phyloP scores from a whole-genome alignment of 1,140 invertebrate species.

The Wiebesia pumilae region DNA sequence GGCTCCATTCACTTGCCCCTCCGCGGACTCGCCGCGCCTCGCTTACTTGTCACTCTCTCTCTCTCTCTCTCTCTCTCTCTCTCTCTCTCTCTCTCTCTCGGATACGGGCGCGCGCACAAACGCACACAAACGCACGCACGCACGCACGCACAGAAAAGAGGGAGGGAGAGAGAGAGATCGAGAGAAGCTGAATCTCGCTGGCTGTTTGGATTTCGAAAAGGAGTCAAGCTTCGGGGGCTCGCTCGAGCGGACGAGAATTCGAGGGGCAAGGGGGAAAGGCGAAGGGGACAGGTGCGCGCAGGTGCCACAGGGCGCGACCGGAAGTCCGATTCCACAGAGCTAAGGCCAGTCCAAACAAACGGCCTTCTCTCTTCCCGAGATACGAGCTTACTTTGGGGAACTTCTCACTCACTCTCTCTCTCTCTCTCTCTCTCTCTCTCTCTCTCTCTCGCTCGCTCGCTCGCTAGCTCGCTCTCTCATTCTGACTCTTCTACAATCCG shows the following conservation, averaged over 20 bases:
- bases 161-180: not conserved
- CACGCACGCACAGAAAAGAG: not conserved
- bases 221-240: slow-evolving; percentile 45
- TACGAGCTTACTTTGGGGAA: slow-evolving; percentile 19
- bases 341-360: slow-evolving; percentile 53
- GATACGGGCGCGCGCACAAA: slow-evolving; percentile 6
- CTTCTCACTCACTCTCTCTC: not conserved
- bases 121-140: slow-evolving; percentile 19
- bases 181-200: slow-evolving; percentile 32
- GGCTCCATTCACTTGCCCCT: slow-evolving; percentile 50
- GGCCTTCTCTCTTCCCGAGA: slow-evolving; percentile 43
- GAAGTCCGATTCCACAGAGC: slow-evolving; percentile 63
- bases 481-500: not conserved
- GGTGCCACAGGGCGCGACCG: slow-evolving; percentile 69
- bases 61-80: slow-evolving; percentile 48
- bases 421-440: not conserved
- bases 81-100: slow-evolving; percentile 47
- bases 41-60: slow-evolving; percentile 10
- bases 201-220: slow-evolving; percentile 49
- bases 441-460: not conserved
- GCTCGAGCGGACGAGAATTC: slow-evolving; percentile 3
- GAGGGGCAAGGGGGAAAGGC: slow-evolving; percentile 34
- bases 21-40: slow-evolving; percentile 32
- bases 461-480: not conserved
- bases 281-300: slow-evolving; percentile 67